Conservation (phyloP, 2,113 vertebrate genomes). For the Chaetops frenatus region DNA sequence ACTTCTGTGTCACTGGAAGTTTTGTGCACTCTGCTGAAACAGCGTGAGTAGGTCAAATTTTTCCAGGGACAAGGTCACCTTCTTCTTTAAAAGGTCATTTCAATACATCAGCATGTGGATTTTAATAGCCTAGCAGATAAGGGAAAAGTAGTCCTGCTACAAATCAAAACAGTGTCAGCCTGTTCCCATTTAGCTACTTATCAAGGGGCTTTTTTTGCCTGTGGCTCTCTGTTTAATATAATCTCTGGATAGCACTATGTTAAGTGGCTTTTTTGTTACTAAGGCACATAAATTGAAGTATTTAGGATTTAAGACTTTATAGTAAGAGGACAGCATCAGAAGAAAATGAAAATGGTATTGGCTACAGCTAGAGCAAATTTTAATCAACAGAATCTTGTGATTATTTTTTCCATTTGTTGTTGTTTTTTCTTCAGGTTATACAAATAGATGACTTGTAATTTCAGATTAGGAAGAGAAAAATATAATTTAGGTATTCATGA, state of each 20-base stretch:
- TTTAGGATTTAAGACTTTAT: neutral
- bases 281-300: neutral
- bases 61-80: neutral
- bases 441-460: neutral
- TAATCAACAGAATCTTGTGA: neutral
- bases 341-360: neutral
- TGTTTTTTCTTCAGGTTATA: neutral
- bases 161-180: neutral
- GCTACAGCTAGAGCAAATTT: neutral
- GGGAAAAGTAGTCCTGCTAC: neutral
- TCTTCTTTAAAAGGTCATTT: neutral
- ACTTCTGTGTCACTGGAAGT: neutral
- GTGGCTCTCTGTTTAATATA: neutral
- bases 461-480: neutral
- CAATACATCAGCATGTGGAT: neutral
- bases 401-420: neutral
- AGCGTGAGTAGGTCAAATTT: neutral
- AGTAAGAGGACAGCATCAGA: neutral
- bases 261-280: neutral
- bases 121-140: neutral
- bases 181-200: neutral
- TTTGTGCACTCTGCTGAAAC: neutral
- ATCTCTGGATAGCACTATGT: neutral
- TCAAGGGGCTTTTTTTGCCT: neutral
- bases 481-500: neutral